Evolutionary conservation across 2,888 invertebrate genomes (phyloP), one percentile per base, ranked within the genome.

Genomic region (Aleiodes testaceus): DNA sequence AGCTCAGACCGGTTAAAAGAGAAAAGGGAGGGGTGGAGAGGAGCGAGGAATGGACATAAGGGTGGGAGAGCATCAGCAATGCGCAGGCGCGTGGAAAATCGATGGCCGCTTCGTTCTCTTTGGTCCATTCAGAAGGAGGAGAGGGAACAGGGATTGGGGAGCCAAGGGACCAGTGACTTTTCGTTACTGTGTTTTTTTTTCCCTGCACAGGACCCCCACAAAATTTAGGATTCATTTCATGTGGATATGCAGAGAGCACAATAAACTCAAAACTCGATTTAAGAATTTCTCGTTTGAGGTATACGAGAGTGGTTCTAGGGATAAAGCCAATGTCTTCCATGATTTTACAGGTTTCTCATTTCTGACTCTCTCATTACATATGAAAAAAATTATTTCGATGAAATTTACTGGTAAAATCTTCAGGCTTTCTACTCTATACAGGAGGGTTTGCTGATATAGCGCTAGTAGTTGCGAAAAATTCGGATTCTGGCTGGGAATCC

Each of bases 31-130:
- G 68, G 66, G 70, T 71, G 72, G 71, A 70, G 70, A 61, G 71
- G 45, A 45, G 69, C 64, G 66, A 65, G 66, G 67, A 45, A 52
- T 20, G 73, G 66, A 55, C n/a, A n/a, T n/a, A n/a, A 50, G 16
- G 6, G 18, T 30, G 3, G 22, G 66, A 14, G 53, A 44, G 11
- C n/a, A 44, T 16, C 16, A 9, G 6, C 22, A 6, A 12, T 20
- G 79, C 82, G 82, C 81, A 77, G 76, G 82, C 82, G 81, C 74
- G 73, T 70, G 75, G 80, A 79, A 81, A 84, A 84, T 84, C 84
- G 83, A 85, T 85, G 84, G 82, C 78, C 78, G 82, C 80, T 67
- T 36, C 69, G 70, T 49, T 70, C 68, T 68, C 61, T 72, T 75
- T 75, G 75, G 77, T 74, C 77, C 74, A 72, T 52, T 72, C 26